Base-by-base conservation (phyloP, 2,113 vertebrate genomes). In the Lichenostomus cassidix region DNA sequence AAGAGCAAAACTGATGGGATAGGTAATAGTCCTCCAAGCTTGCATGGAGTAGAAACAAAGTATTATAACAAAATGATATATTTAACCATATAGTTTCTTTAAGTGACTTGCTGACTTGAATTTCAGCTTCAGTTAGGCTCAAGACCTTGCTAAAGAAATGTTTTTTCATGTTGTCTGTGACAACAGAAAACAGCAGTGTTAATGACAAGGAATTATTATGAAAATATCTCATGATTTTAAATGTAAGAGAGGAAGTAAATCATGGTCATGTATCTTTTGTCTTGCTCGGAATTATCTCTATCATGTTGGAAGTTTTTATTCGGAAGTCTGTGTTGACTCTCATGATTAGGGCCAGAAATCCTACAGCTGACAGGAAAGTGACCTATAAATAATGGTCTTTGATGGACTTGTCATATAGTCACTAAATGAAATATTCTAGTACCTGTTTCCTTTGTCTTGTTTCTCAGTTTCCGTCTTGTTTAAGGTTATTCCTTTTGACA, bases 261-360 rank as follows among this genome's bases (percentile, higher is more conserved):
- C 87, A 96, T 68, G 63, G 92, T 95, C 79, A 86, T 55, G 64
- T 68, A 71, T 90, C 86, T 92, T 97, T 97, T 96, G 88, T 96
- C 95, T 58, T 70, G 75, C 95, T 97, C 4, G 6, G 90, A 97
- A 96, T 97, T 91, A 97, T 97, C 96, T 97, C 74, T 96, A 81
- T 96, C 95, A 74, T n/a, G 84, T 95, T 98, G 97, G 92, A 97
- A 97, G 97, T 98, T 98, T 98, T 97, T 96, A 97, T 97, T 97
- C 95, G 97, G 97, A 98, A 98, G 96, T 96, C 94, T 97, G 94
- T 98, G 97, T 98, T 98, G 97, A 97, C 97, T 97, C 96, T 97
- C 70, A 93, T 97, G 97, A 97, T 98, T 98, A 97, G 95, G 93
- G 94, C 95, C 96, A 97, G 96, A 96, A 96, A 96, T 96, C 89